Conservation (phyloP, 1,140 invertebrate species). For the Tyrophagus putrescentiae region DNA sequence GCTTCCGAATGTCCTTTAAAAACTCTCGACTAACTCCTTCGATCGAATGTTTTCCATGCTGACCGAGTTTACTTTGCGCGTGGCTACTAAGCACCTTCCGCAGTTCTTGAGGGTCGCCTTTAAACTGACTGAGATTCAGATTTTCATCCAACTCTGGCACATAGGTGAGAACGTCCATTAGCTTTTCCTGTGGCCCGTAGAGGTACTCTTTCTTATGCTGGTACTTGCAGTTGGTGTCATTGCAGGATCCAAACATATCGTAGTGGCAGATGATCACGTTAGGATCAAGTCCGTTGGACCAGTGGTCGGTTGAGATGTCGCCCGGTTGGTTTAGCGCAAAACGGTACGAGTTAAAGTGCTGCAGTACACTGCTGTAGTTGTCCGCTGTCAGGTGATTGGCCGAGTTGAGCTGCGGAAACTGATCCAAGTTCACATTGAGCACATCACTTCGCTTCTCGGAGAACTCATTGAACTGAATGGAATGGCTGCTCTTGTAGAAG, state of each 20-base stretch:
- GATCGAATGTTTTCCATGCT: background rate
- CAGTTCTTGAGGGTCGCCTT: background rate
- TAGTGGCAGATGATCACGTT: background rate
- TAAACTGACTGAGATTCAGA: background rate
- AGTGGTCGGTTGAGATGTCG: conserved; percentile 5
- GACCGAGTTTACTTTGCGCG: background rate
- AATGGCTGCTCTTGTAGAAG: background rate
- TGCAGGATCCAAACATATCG: conserved; percentile 18
- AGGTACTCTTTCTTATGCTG: conserved; percentile 15
- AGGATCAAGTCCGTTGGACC: conserved; percentile 18
- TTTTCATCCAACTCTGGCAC: background rate
- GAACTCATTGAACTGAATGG: background rate
- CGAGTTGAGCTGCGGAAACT: background rate
- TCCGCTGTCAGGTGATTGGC: background rate
- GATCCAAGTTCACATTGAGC: background rate
- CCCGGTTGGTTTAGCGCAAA: background rate
- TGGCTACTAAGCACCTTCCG: background rate
- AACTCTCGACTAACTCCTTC: background rate
- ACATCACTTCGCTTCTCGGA: background rate
- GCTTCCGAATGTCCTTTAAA: background rate
- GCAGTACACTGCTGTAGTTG: conserved; percentile 16
- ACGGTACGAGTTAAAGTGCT: conserved; percentile 19
- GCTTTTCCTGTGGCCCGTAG: conserved; percentile 5
- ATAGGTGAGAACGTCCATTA: conserved; percentile 11
- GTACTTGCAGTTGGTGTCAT: conserved; percentile 9